A percentile compares a stretch with the other conserved stretches of the same genome.
phyloP scores from a whole-genome alignment of 23 tunicate genomes.

The Clavelina lepadiformis region DNA sequence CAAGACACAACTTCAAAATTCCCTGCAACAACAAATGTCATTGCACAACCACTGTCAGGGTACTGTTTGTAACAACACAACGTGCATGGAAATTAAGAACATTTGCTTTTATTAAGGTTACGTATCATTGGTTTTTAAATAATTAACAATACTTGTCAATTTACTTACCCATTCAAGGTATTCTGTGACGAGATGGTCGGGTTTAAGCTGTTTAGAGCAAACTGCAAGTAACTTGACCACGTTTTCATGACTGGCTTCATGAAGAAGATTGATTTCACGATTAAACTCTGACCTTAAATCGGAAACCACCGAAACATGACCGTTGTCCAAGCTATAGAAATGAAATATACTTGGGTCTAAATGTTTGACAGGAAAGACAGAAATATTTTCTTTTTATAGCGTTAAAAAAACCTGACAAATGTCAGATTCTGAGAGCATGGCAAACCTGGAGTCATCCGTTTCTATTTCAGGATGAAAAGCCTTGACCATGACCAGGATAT shows the following conservation, averaged over 20 bases:
- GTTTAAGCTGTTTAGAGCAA: constrained; percentile 14
- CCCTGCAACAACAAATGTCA: constrained; percentile 52
- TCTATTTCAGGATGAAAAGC: constrained; percentile 13
- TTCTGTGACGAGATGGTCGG: constrained; percentile 63
- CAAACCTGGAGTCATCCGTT: constrained; percentile 2
- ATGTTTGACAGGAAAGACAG: no score
- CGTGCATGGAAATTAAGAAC: no score
- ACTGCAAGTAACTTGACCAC: constrained; percentile 63
- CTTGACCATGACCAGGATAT: constrained; percentile 90
- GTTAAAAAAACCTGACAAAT: not conserved
- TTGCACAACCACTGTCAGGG: no score
- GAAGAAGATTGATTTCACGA: constrained; percentile 51
- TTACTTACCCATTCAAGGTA: constrained; percentile 87
- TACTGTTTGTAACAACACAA: no score
- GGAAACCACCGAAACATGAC: not conserved
- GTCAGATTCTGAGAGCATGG: not conserved
- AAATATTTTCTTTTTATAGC: not conserved
- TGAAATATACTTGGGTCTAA: no score
- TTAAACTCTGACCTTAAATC: constrained; percentile 32
- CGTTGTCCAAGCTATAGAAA: no score
- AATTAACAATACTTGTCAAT: not conserved
- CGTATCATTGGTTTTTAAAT: not conserved
- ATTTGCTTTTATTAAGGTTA: no score
- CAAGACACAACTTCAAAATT: constrained; percentile 78
- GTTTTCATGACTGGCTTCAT: constrained; percentile 52